A percentile compares a stretch with the other conserved stretches of the same genome.
These are phyloP conservation scores for Melanotaenia nigrans DNA, from an alignment of 2,797 vertebrate genomes.

Conservation along the genomic window DNA sequence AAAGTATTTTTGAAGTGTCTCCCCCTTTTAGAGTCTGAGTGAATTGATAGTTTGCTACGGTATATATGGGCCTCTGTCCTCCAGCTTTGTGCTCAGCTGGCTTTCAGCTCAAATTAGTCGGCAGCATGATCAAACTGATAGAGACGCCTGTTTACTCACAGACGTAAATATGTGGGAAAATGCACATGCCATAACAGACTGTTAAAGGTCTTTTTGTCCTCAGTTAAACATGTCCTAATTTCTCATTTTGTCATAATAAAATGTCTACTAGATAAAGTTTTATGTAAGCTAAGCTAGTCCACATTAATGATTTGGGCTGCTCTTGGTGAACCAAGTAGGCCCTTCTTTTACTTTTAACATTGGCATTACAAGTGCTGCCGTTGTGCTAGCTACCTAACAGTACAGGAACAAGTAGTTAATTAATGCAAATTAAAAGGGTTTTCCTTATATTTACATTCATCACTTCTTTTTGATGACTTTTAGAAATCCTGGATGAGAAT, in stretches of 20 bases:
- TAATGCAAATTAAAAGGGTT: too few species aligned
- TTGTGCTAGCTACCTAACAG: too few species aligned
- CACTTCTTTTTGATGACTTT: too few species aligned
- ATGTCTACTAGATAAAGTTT: not conserved
- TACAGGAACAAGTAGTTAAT: too few species aligned
- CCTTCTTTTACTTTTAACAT: too few species aligned
- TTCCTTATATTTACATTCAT: too few species aligned
- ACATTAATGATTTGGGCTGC: not conserved
- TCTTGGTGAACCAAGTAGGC: not conserved
- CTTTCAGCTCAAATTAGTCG: constrained; percentile 37
- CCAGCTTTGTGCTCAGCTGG: constrained; percentile 9
- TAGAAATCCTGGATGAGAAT: too few species aligned
- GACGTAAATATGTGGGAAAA: not conserved
- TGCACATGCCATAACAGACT: not conserved
- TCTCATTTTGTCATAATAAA: not conserved
- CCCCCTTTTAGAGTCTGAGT: constrained; percentile 14
- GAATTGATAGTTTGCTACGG: constrained; percentile 22
- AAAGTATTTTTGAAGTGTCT: constrained; percentile 39
- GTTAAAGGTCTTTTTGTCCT: not conserved
- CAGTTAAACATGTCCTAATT: not conserved
- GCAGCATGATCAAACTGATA: constrained; percentile 39
- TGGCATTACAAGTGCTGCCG: too few species aligned
- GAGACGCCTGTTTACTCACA: not conserved
- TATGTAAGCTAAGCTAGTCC: not conserved
- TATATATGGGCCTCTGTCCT: constrained; percentile 14